Evolutionary conservation across 2,113 vertebrate genomes (phyloP).

Genomic region (Aix galericulata): DNA sequence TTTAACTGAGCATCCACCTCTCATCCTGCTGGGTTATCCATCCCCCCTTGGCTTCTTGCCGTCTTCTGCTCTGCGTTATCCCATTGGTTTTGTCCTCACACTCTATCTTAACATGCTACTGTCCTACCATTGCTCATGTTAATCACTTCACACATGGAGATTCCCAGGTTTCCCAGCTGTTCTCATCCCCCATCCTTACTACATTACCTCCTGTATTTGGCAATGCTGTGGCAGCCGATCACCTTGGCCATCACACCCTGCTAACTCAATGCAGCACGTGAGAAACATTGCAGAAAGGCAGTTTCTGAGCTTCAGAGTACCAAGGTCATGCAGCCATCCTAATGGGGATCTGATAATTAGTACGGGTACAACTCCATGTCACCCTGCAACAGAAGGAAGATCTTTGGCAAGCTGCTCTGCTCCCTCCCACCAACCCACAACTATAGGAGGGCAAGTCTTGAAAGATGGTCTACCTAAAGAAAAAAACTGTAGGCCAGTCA

Average conservation of each 20-base stretch:
- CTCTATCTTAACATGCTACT: neutral
- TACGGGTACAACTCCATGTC: neutral
- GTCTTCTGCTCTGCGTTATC: neutral
- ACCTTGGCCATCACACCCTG: neutral
- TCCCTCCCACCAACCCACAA: neutral
- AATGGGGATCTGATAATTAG: neutral
- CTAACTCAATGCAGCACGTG: neutral
- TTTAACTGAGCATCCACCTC: neutral
- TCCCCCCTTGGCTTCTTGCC: neutral
- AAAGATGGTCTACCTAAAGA: neutral
- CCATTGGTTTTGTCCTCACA: accelerated
- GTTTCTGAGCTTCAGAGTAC: neutral
- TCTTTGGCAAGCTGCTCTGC: neutral
- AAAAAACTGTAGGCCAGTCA: neutral
- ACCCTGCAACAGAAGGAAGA: neutral
- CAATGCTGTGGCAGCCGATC: neutral
- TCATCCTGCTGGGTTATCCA: neutral
- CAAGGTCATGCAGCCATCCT: neutral
- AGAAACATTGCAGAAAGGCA: neutral
- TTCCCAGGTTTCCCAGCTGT: neutral
- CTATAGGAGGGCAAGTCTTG: neutral
- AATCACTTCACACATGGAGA: neutral
- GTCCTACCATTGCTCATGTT: neutral
- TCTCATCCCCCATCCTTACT: neutral
- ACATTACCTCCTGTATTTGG: neutral